Evolutionary conservation across 2,888 invertebrate species (phyloP).

Genomic region (Psylliodes chrysocephalus): DNA sequence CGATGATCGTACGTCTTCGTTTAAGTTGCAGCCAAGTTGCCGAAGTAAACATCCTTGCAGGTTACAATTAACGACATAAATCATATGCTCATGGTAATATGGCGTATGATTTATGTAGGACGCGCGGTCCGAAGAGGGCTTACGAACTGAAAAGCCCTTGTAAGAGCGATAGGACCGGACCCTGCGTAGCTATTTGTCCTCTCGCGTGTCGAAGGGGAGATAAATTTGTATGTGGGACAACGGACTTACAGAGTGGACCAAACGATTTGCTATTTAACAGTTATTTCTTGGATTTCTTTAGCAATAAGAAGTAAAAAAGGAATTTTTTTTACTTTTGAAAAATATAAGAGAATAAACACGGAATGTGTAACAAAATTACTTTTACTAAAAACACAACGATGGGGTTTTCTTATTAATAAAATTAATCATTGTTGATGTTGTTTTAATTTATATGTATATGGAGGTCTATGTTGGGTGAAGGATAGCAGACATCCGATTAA

Average conservation of each 20-base stretch:
- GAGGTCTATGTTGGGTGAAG: too few species aligned
- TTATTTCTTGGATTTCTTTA: too few species aligned
- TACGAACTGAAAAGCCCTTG: constrained; percentile 38
- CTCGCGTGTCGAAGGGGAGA: constrained; percentile 51
- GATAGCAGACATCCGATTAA: too few species aligned
- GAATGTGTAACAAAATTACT: too few species aligned
- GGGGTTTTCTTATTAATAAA: too few species aligned
- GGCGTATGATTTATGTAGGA: constrained; percentile 49
- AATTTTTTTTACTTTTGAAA: too few species aligned
- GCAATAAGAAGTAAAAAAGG: too few species aligned
- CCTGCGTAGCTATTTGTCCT: constrained; percentile 50
- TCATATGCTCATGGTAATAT: constrained; percentile 54
- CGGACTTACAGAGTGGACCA: not conserved
- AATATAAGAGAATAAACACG: too few species aligned
- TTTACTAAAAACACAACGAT: too few species aligned
- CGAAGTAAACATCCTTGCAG: constrained; percentile 42
- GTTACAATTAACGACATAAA: constrained; percentile 52
- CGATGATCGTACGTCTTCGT: not conserved
- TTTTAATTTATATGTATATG: too few species aligned
- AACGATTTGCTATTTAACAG: too few species aligned
- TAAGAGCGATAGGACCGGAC: constrained; percentile 44
- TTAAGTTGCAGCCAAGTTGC: constrained; percentile 17
- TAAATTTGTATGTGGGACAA: constrained; percentile 35
- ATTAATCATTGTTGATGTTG: too few species aligned
- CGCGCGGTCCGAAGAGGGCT: constrained; percentile 34